phyloP scores from a whole-genome alignment of 2,113 vertebrate species.

The Leptosomus discolor region DNA sequence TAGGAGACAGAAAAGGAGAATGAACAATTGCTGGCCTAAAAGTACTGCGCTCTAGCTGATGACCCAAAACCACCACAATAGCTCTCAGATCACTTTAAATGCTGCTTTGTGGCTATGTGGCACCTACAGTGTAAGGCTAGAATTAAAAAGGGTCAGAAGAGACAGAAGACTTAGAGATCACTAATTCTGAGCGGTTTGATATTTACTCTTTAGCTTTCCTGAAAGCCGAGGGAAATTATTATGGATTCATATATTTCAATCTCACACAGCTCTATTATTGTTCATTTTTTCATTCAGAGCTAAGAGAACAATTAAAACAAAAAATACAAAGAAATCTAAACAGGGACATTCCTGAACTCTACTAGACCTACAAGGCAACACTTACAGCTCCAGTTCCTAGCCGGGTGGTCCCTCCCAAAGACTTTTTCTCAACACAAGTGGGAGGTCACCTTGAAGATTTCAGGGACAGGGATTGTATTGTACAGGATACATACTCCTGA shows the following conservation, averaged over 20 bases:
- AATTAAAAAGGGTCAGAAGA: slow-evolving; percentile 68
- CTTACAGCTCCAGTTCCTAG: slow-evolving; percentile 68
- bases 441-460: slow-evolving; percentile 80
- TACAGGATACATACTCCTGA: slow-evolving; percentile 67
- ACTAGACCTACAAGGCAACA: slow-evolving; percentile 70
- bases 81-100: slow-evolving; percentile 74
- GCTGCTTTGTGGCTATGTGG: slow-evolving; percentile 72
- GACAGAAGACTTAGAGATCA: slow-evolving; percentile 70
- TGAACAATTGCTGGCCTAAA: slow-evolving; percentile 62
- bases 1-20: slow-evolving; percentile 10
- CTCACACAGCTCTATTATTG: slow-evolving; percentile 81
- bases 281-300: slow-evolving; percentile 75
- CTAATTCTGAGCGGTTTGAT: slow-evolving; percentile 72
- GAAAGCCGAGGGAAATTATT: slow-evolving; percentile 79
- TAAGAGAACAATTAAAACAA: slow-evolving; percentile 78
- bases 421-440: slow-evolving; percentile 65
- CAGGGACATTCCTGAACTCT: slow-evolving; percentile 74
- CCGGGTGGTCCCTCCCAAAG: slow-evolving; percentile 76
- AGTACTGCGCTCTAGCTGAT: slow-evolving; percentile 59
- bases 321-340: slow-evolving; percentile 80
- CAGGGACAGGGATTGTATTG: slow-evolving; percentile 73
- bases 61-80: slow-evolving; percentile 57
- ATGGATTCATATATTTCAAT: slow-evolving; percentile 82
- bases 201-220: slow-evolving; percentile 73
- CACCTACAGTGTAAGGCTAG: slow-evolving; percentile 65